phyloP scores from a whole-genome alignment of 2,888 invertebrate genomes.

The Pycnomerus fuliginosus region DNA sequence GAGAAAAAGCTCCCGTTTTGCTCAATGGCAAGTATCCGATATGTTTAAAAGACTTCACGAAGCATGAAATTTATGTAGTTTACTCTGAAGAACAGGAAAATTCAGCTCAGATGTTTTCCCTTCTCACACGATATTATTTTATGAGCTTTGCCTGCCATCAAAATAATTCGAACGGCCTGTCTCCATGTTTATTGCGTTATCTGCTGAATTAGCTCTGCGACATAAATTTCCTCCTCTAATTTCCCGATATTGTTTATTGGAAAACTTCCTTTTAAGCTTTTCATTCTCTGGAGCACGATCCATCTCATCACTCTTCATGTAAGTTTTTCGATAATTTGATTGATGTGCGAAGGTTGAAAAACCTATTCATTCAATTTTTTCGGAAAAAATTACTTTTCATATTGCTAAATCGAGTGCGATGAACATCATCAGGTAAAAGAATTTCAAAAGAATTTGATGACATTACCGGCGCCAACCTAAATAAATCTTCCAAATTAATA shows the following conservation, averaged over 20 bases:
- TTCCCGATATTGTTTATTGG: slow-evolving; percentile 6
- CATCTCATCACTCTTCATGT: slow-evolving; percentile 1
- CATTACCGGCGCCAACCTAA: not conserved
- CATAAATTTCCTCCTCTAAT: slow-evolving; percentile 11
- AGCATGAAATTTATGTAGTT: not conserved
- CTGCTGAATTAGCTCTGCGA: slow-evolving; percentile 9
- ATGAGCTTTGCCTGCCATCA: slow-evolving; percentile 7
- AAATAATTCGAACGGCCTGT: slow-evolving; percentile 10
- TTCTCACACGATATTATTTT: slow-evolving; percentile 6
- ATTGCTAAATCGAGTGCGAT: slow-evolving; percentile 5
- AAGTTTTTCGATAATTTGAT: slow-evolving; percentile 13
- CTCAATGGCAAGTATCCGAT: not conserved
- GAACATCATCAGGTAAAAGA: slow-evolving; percentile 12
- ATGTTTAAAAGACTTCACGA: not conserved
- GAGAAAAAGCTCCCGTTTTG: not conserved
- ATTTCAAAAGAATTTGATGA: no score
- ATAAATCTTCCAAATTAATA: slow-evolving; percentile 1
- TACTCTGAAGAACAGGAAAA: not conserved
- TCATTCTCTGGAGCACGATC: not conserved
- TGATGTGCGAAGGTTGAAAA: slow-evolving; percentile 4
- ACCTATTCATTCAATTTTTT: slow-evolving; percentile 9
- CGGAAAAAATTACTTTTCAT: slow-evolving; percentile 8
- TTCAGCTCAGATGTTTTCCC: slow-evolving; percentile 1
- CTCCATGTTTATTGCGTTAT: slow-evolving; percentile 9
- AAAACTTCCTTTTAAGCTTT: slow-evolving; percentile 2